phyloP scores from a whole-genome alignment of 2,113 vertebrate genomes.

The Vidua chalybeata region DNA sequence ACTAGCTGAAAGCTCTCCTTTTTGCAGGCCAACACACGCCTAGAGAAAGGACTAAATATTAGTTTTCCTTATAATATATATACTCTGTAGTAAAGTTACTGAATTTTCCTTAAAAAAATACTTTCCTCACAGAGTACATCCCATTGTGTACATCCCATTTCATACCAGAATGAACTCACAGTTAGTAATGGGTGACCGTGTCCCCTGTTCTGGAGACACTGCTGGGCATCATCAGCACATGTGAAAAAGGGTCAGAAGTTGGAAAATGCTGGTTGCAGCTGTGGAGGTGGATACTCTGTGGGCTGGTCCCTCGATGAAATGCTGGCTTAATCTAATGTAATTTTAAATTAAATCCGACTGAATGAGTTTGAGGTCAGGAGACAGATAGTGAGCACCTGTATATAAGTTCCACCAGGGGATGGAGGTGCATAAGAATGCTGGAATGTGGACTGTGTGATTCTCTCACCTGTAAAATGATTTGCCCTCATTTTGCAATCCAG shows the following conservation, averaged over 20 bases:
- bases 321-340: background rate
- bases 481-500: background rate
- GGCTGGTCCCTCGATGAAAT: background rate
- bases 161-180: background rate
- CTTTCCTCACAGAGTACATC: background rate
- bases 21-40: background rate
- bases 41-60: background rate
- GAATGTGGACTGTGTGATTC: background rate
- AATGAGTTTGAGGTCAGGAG: background rate
- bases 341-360: background rate
- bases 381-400: background rate
- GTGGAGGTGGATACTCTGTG: background rate
- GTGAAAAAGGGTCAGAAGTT: rapidly evolving
- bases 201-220: background rate
- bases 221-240: background rate
- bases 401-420: background rate
- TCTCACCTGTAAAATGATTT: background rate
- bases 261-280: background rate
- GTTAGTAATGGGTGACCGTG: background rate
- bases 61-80: background rate
- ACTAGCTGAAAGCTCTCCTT: background rate
- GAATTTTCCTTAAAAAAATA: background rate
- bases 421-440: background rate
- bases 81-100: background rate
- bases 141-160: background rate